Evolutionary conservation across 2,888 invertebrate species (phyloP).

Genomic region (Hirudinaria manillensis): DNA sequence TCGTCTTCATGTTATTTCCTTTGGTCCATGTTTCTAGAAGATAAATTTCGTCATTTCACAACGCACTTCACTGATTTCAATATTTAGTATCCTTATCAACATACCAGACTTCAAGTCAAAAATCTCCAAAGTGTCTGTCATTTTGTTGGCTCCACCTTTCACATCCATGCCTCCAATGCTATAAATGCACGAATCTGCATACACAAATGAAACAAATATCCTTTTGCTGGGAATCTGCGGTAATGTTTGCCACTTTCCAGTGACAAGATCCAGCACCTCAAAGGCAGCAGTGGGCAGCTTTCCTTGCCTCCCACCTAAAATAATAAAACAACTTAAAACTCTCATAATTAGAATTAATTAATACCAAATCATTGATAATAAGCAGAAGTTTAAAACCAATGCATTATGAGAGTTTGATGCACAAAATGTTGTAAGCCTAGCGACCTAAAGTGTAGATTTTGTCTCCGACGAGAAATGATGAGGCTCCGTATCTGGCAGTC

Average conservation of each 20-base stretch:
- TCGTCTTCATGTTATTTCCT: conserved; percentile 46
- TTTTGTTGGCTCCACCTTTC: conserved; percentile 46
- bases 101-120: conserved; percentile 48
- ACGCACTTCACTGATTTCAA: neutral
- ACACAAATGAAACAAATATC: conserved; percentile 50
- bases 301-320: conserved; percentile 50
- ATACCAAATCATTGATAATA: too few relatives aligned
- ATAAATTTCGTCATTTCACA: neutral
- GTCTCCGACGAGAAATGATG: conserved; percentile 46
- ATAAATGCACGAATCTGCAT: conserved; percentile 46
- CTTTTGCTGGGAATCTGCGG: conserved; percentile 49
- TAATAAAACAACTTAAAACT: neutral
- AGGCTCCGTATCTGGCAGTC: conserved; percentile 50
- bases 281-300: conserved; percentile 48
- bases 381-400: too few relatives aligned
- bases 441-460: conserved; percentile 51
- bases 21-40: conserved; percentile 46
- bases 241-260: conserved; percentile 46
- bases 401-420: too few relatives aligned
- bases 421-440: conserved; percentile 4
- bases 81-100: neutral
- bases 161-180: conserved; percentile 51
- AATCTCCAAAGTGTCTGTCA: conserved; percentile 49
- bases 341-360: too few relatives aligned
- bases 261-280: conserved; percentile 49